Percentiles rank a stretch among this genome's conserved stretches.
Conservation (phyloP, 2,888 invertebrate genomes). For the Synergus gifuensis region DNA sequence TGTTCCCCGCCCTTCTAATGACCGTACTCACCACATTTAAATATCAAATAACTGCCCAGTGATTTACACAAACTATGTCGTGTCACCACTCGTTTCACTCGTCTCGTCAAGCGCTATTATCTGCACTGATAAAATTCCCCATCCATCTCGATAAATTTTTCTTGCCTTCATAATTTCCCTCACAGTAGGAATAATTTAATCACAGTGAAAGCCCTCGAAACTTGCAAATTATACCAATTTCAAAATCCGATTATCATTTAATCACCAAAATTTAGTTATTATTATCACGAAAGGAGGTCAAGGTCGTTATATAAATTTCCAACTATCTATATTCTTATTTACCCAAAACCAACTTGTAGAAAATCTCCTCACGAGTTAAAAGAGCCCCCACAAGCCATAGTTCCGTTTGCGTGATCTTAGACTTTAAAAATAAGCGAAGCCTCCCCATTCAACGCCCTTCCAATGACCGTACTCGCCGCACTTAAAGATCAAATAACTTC, state of each 20-base stretch:
- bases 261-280: neutral
- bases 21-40: neutral
- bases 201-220: neutral
- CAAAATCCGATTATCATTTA: neutral
- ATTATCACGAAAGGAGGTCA: slow-evolving; percentile 12
- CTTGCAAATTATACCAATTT: neutral
- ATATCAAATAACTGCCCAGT: neutral
- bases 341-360: no score
- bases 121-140: neutral
- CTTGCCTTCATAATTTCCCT: neutral
- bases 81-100: neutral
- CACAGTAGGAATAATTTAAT: neutral
- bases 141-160: no score
- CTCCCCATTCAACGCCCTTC: neutral
- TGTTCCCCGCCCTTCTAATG: neutral
- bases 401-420: no score
- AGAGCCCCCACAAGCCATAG: no score
- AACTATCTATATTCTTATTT: no score
- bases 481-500: neutral
- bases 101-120: neutral
- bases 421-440: neutral
- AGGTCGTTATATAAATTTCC: no score
- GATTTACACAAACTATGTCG: neutral
- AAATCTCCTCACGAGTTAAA: no score
- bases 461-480: neutral